Base-by-base conservation (phyloP, 2,888 invertebrate species). In the Synanthedon formicaeformis region DNA sequence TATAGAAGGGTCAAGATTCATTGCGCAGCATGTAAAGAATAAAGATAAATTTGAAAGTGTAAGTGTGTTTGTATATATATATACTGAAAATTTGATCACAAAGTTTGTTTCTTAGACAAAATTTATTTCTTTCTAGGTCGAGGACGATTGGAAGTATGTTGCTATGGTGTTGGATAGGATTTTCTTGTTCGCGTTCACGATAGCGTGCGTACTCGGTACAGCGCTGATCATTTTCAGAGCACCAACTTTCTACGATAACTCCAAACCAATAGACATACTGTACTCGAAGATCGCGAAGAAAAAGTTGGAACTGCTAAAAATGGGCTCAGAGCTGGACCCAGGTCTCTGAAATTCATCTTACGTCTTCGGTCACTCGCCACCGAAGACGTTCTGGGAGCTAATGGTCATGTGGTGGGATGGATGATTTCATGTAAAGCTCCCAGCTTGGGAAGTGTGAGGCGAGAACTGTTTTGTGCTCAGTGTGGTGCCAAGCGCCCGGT, bases 61-160 rank as follows among this genome's bases (percentile, higher is more conserved):
- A 89, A 93, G 95, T 92, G 73, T 45, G 14, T 45, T 13, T 13
- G 12, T 13, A 13, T 45, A 45, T 13, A 14, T 13, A 13, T 45
- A 45, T 13, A 14, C 45, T 13, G 6, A 45, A 34, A 45, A 45
- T 45, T 13, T 13, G 0, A 2, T 45, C 13, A 12, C 49, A 49
- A 49, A 49, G 4, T 8, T 16, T 49, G 3, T 16, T 49, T 49
- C 12, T 23, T 49, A 45, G 8, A 13, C 14, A n/a, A 45, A 23
- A 48, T 48, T 16, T 49, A n/a, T 16, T 50, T 50, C 5, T 52
- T 75, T 81, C 2, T 84, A 96, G 96, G 95, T 96, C 70, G 95
- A 95, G 81, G 97, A 97, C 86, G 98, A 98, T 87, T 98, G 98
- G 98, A 98, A 98, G 81, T 98, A 97, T 89, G 97, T 98, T 56